Percentiles rank a stretch among this genome's conserved stretches.
These are phyloP conservation scores for Trichopria drosophilae DNA, from an alignment of 2,888 invertebrate genomes.

Conservation along the genomic window DNA sequence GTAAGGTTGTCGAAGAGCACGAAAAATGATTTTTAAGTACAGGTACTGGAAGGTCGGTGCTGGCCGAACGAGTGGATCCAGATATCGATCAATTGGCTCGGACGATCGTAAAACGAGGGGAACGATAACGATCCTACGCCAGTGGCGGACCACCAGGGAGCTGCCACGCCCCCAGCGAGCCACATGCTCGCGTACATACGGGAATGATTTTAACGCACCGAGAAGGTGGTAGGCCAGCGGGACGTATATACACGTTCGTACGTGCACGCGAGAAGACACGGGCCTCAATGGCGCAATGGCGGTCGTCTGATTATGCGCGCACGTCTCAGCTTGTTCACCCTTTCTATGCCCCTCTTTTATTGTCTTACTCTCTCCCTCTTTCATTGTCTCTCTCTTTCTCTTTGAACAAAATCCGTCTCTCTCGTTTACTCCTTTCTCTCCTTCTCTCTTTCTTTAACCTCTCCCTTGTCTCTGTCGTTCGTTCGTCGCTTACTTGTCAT, in stretches of 20 bases:
- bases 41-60: too few relatives aligned
- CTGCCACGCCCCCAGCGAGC: slow-evolving; percentile 51
- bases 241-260: slow-evolving; percentile 26
- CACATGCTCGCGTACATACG: slow-evolving; percentile 37
- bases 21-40: too few relatives aligned
- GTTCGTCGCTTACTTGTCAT: slow-evolving; percentile 27
- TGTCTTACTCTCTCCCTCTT: slow-evolving; percentile 8
- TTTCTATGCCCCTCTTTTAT: slow-evolving; percentile 7
- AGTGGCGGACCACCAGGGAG: slow-evolving; percentile 55
- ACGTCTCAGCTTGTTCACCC: slow-evolving; percentile 28
- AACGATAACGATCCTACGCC: slow-evolving; percentile 38
- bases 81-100: too few relatives aligned
- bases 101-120: background rate
- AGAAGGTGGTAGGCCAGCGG: slow-evolving; percentile 35
- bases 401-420: slow-evolving; percentile 15
- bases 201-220: slow-evolving; percentile 36
- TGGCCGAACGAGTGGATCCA: too few relatives aligned
- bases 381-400: slow-evolving; percentile 13
- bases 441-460: slow-evolving; percentile 9
- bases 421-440: background rate
- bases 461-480: slow-evolving; percentile 21
- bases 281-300: slow-evolving; percentile 44
- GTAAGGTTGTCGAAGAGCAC: too few relatives aligned
- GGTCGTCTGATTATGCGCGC: slow-evolving; percentile 39
- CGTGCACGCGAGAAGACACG: slow-evolving; percentile 33